phyloP scores from a whole-genome alignment of 2,113 vertebrate species.

The Solenodon paradoxus region DNA sequence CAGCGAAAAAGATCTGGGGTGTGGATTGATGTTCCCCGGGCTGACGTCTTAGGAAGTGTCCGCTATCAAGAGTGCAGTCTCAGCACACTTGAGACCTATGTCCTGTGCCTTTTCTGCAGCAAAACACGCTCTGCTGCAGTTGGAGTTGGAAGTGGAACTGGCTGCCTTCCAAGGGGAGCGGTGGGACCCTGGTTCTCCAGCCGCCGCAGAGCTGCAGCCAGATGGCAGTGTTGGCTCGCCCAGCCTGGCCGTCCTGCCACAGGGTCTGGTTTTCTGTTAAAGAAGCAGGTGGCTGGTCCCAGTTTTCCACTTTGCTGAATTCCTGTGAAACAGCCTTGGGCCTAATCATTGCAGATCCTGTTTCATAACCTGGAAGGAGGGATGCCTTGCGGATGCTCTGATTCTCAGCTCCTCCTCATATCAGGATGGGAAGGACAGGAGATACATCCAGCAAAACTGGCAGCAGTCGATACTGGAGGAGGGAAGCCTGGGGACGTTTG shows the following conservation, averaged over 20 bases:
- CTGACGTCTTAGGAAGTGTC: not conserved
- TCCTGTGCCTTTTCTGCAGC: not conserved
- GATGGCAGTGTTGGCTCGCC: constrained; percentile 40
- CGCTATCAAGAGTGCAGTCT: not conserved
- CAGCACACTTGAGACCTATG: not conserved
- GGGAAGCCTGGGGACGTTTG: rapidly evolving
- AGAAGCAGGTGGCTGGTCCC: not conserved
- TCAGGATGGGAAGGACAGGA: not conserved
- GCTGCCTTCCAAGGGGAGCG: not conserved
- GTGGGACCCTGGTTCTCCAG: not conserved
- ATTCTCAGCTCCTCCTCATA: not conserved
- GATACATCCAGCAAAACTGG: not conserved
- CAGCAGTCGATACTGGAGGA: not conserved
- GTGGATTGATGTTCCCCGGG: not conserved
- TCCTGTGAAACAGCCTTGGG: not conserved
- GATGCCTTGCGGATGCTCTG: too few relatives aligned
- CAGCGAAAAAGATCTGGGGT: not conserved
- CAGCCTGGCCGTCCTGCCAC: not conserved
- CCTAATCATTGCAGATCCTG: too few relatives aligned
- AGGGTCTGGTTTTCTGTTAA: not conserved
- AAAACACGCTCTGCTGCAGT: not conserved
- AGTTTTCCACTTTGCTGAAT: too few relatives aligned
- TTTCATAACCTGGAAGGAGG: not conserved
- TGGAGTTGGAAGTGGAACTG: not conserved
- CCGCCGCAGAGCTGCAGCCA: not conserved